phyloP scores from a whole-genome alignment of 2,888 invertebrate species.

The Lymantria dispar region DNA sequence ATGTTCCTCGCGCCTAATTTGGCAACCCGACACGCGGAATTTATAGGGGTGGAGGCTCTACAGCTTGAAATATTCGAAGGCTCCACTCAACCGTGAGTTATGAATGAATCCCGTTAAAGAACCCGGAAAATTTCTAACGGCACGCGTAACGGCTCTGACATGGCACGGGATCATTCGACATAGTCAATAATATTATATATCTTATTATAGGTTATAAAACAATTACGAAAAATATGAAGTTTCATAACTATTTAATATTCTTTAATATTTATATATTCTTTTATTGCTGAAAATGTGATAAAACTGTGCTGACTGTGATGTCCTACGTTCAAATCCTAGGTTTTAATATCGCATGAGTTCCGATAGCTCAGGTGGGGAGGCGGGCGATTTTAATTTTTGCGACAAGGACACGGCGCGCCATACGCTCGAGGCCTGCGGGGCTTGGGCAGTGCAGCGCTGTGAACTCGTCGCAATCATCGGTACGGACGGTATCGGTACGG shows the following conservation, averaged over 20 bases:
- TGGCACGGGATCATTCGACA: slow-evolving; percentile 38
- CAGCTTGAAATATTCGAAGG: slow-evolving; percentile 80
- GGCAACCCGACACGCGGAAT: slow-evolving; percentile 81
- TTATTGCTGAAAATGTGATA: too few relatives aligned
- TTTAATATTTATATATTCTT: background rate
- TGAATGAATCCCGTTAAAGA: slow-evolving; percentile 82
- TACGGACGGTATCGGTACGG: too few relatives aligned
- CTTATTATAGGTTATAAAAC: slow-evolving; percentile 3
- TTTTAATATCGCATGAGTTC: too few relatives aligned
- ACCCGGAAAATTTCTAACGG: slow-evolving; percentile 80
- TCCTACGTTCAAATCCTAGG: too few relatives aligned
- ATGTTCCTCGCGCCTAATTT: slow-evolving; percentile 80
- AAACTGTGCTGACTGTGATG: too few relatives aligned
- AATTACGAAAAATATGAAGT: slow-evolving; percentile 3
- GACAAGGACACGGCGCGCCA: too few relatives aligned
- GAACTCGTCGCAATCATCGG: too few relatives aligned
- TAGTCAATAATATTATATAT: slow-evolving; percentile 13
- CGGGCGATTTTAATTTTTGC: too few relatives aligned
- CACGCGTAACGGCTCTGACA: slow-evolving; percentile 50
- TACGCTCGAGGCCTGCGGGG: too few relatives aligned
- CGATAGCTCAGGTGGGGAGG: too few relatives aligned
- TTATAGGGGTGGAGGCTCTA: slow-evolving; percentile 71
- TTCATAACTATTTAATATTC: background rate
- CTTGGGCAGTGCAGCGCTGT: too few relatives aligned
- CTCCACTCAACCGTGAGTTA: slow-evolving; percentile 80